Evolutionary conservation across 2,113 vertebrate genomes (phyloP).

Genomic region (Polypterus bichir): DNA sequence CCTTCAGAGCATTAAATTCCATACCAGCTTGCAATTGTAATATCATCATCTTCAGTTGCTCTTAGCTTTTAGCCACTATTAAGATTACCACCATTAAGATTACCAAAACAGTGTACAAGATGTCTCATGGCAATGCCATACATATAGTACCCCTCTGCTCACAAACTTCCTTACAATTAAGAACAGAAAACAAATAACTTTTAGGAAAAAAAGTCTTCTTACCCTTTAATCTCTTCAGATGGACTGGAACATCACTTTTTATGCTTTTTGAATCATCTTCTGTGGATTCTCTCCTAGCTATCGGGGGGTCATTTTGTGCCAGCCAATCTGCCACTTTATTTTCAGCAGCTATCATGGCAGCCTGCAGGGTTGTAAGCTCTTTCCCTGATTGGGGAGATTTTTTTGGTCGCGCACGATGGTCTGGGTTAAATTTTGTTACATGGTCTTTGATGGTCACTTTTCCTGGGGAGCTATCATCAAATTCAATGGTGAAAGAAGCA

Average conservation of each 20-base stretch:
- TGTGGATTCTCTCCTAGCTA: slow-evolving; percentile 73
- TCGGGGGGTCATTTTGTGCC: slow-evolving; percentile 87
- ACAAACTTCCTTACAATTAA: not conserved
- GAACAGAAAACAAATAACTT: not conserved
- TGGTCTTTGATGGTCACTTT: slow-evolving; percentile 98
- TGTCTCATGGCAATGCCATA: too few species aligned
- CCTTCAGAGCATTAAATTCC: too few species aligned
- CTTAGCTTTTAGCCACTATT: too few species aligned
- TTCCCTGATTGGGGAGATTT: slow-evolving; percentile 56
- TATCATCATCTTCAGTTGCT: too few species aligned
- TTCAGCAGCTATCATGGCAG: slow-evolving; percentile 89
- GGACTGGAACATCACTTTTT: slow-evolving; percentile 89
- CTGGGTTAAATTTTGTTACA: slow-evolving; percentile 72
- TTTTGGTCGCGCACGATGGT: slow-evolving; percentile 73
- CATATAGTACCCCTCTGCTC: too few species aligned
- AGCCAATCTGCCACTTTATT: slow-evolving; percentile 98
- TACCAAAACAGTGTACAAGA: too few species aligned
- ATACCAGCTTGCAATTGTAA: too few species aligned
- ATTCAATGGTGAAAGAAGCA: slow-evolving; percentile 97
- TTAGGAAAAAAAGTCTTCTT: slow-evolving; percentile 16
- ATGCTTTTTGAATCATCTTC: slow-evolving; percentile 96
- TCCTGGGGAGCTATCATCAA: slow-evolving; percentile 85
- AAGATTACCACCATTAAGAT: too few species aligned
- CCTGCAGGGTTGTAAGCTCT: slow-evolving; percentile 83
- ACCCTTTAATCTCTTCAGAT: slow-evolving; percentile 95